Percentiles rank a stretch among this genome's conserved stretches.
phyloP scores from a whole-genome alignment of 1,140 invertebrate genomes.

The Halotydeus destructor region DNA sequence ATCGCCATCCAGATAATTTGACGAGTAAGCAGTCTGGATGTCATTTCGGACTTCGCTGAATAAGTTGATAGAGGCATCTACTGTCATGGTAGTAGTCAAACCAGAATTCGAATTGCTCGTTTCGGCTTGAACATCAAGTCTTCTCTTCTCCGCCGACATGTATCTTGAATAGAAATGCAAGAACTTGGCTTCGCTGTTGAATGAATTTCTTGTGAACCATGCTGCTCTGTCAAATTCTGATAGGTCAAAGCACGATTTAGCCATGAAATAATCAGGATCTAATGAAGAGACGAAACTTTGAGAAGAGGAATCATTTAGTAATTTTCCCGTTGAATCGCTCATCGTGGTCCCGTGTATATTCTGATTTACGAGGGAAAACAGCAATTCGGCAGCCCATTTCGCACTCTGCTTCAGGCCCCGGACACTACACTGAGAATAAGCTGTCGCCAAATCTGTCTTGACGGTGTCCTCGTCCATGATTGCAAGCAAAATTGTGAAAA shows the following conservation, averaged over 20 bases:
- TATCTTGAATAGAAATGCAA: constrained; percentile 64
- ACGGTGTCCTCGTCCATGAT: background rate
- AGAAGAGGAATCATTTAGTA: background rate
- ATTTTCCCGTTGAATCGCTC: background rate
- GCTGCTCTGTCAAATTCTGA: constrained; percentile 79
- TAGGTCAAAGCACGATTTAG: constrained; percentile 73
- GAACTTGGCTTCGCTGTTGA: constrained; percentile 43
- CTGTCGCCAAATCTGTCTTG: background rate
- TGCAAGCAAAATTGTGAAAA: too few species aligned
- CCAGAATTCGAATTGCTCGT: background rate
- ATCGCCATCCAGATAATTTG: constrained; percentile 6
- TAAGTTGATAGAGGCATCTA: background rate
- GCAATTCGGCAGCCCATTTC: constrained; percentile 16
- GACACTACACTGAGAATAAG: background rate
- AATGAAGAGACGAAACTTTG: background rate
- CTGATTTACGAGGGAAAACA: constrained; percentile 9
- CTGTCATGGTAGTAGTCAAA: background rate
- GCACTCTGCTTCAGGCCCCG: constrained; percentile 16
- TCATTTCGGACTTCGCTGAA: constrained; percentile 15
- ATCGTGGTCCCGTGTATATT: background rate
- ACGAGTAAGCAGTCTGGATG: constrained; percentile 14
- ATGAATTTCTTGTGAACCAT: constrained; percentile 50
- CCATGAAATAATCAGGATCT: constrained; percentile 39
- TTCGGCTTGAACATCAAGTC: constrained; percentile 11
- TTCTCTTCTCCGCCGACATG: constrained; percentile 26